Evolutionary conservation across 2,113 vertebrate genomes (phyloP).

Genomic region (Poeciliopsis prolifica): DNA sequence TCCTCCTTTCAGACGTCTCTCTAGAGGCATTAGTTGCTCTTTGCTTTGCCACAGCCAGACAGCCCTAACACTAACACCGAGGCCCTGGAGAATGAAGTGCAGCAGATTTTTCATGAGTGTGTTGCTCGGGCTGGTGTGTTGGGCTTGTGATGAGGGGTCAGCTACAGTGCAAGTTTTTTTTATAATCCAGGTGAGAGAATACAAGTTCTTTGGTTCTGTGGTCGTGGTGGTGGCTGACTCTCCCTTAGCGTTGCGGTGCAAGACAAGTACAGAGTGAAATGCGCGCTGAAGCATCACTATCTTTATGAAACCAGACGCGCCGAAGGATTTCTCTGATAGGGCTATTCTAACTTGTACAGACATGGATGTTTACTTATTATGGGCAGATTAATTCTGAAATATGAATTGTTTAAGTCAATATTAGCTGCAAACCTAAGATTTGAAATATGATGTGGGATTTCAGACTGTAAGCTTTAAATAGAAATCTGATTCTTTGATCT

Average conservation of each 20-base stretch:
- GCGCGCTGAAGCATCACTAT: conserved; percentile 10
- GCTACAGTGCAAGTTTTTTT: conserved; percentile 35
- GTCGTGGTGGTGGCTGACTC: conserved; percentile 9
- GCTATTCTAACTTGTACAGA: conserved; percentile 11
- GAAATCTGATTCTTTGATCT: background rate
- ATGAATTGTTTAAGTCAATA: background rate
- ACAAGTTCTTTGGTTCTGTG: conserved; percentile 17
- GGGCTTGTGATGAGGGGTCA: conserved; percentile 50
- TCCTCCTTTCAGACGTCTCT: conserved; percentile 36
- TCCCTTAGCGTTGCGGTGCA: conserved; percentile 12
- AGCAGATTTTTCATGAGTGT: conserved; percentile 47
- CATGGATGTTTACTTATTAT: conserved; percentile 13
- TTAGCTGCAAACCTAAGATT: conserved; percentile 5
- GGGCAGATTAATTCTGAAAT: background rate
- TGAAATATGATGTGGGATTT: background rate
- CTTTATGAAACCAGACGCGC: conserved; percentile 11
- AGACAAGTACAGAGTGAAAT: conserved; percentile 31
- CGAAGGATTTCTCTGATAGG: conserved; percentile 22
- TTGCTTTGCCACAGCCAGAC: conserved; percentile 46
- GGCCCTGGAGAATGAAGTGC: conserved; percentile 52
- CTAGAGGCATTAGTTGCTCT: conserved; percentile 47
- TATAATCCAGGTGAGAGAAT: conserved; percentile 35
- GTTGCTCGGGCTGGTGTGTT: conserved; percentile 38
- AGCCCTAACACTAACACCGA: conserved; percentile 44
- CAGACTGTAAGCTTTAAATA: background rate